A percentile compares a stretch with the other conserved stretches of the same genome.
These are phyloP conservation scores for Caradrina clavipalpis DNA, from an alignment of 2,888 invertebrate species.

Conservation along the genomic window DNA sequence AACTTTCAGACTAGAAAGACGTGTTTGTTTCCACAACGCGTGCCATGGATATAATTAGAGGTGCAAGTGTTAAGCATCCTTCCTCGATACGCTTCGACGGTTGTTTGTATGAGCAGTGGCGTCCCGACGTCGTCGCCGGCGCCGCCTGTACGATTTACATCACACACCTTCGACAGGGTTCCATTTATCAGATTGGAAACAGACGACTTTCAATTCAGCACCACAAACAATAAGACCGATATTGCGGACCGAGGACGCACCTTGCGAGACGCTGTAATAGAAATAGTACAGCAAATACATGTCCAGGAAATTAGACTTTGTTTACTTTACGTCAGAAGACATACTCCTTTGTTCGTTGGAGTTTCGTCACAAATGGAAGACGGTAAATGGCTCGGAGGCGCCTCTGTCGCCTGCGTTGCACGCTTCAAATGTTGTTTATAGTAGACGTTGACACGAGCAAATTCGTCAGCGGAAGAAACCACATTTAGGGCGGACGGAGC, in stretches of 20 bases:
- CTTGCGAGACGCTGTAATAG: constrained; percentile 41
- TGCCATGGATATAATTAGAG: constrained; percentile 87
- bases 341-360: constrained; percentile 82
- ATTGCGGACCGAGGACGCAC: constrained; percentile 43
- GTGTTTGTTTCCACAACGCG: constrained; percentile 84
- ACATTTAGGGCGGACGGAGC: constrained; percentile 86
- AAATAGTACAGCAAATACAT: constrained; percentile 73
- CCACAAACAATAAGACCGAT: constrained; percentile 54
- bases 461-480: constrained; percentile 89
- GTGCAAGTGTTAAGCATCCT: constrained; percentile 89
- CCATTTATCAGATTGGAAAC: constrained; percentile 61
- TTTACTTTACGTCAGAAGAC: constrained; percentile 85
- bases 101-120: constrained; percentile 84
- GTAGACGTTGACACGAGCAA: constrained; percentile 87
- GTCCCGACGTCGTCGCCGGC: constrained; percentile 87
- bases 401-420: constrained; percentile 80
- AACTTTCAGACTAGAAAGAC: constrained; percentile 70
- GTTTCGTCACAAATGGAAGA: constrained; percentile 81
- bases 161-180: constrained; percentile 69
- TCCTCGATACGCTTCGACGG: constrained; percentile 86
- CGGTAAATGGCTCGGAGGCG: constrained; percentile 80
- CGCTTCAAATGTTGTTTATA: constrained; percentile 74
- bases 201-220: constrained; percentile 62
- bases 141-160: constrained; percentile 86
- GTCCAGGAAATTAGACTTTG: constrained; percentile 89